Evolutionary conservation across 2,797 vertebrate genomes (phyloP).

Genomic region (Silurus aristotelis): DNA sequence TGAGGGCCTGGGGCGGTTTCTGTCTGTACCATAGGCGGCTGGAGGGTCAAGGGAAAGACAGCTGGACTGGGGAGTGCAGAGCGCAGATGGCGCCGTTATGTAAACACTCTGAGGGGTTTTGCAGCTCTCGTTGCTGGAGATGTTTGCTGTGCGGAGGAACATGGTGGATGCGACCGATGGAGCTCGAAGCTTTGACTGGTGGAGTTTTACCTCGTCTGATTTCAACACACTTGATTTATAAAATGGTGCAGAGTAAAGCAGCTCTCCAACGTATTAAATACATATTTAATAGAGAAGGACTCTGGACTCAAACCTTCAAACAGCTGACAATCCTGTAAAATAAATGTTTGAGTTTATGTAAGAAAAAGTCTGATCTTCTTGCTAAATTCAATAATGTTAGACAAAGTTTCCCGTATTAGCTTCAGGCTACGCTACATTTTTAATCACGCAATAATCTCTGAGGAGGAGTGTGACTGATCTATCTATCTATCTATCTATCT

Average conservation of each 20-base stretch:
- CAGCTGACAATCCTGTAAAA: too few species aligned
- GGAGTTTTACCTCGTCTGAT: not conserved
- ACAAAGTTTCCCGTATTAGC: not conserved
- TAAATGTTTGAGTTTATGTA: too few species aligned
- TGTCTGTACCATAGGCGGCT: constrained; percentile 51
- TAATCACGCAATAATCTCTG: not conserved
- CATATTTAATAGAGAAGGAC: too few species aligned
- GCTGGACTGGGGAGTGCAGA: constrained; percentile 47
- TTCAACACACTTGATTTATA: constrained; percentile 16
- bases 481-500: not conserved
- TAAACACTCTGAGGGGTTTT: constrained; percentile 43
- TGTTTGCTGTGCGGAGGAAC: not conserved
- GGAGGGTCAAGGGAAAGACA: constrained; percentile 57
- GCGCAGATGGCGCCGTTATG: constrained; percentile 59
- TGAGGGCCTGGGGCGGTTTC: constrained; percentile 26
- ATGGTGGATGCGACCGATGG: constrained; percentile 13
- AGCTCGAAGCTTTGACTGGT: not conserved
- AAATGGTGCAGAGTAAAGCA: not conserved
- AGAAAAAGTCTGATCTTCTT: not conserved
- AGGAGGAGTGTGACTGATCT: not conserved
- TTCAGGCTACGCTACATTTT: not conserved
- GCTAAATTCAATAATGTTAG: not conserved
- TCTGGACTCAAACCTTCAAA: too few species aligned
- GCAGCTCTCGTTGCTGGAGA: not conserved
- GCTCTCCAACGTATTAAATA: too few species aligned